Percentiles rank a stretch among this genome's conserved stretches.
These are phyloP conservation scores for Anguilla obscura DNA, from an alignment of 2,797 vertebrate genomes.

Conservation along the genomic window DNA sequence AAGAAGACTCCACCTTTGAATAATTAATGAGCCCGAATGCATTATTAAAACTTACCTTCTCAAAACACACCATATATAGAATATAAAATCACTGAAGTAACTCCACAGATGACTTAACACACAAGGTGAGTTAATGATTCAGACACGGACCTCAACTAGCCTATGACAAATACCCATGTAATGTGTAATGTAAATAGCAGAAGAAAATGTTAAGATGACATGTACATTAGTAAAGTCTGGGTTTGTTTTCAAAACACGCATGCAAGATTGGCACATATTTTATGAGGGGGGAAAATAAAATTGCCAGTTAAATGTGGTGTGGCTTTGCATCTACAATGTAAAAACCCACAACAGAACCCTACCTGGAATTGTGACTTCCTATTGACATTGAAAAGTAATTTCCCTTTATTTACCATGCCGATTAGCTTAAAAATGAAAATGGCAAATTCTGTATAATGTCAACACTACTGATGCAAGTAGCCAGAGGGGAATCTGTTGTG, in stretches of 20 bases:
- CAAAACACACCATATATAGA: constrained; percentile 9
- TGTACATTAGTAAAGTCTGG: not conserved
- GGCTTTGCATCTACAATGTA: too few species aligned
- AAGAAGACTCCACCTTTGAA: not conserved
- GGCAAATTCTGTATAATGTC: too few species aligned
- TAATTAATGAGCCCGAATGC: not conserved
- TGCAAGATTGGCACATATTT: not conserved
- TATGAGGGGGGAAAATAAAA: not conserved
- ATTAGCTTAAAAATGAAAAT: not conserved
- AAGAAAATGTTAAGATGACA: not conserved
- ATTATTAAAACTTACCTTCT: constrained; percentile 13
- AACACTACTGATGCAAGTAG: too few species aligned
- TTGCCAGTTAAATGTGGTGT: not conserved
- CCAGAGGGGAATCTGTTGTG: not conserved
- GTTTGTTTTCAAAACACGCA: not conserved
- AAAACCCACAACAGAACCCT: too few species aligned
- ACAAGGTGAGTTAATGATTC: constrained; percentile 4
- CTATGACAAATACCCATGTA: not conserved
- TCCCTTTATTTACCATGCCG: not conserved
- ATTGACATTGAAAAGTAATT: not conserved
- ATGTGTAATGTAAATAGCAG: not conserved
- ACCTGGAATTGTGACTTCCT: too few species aligned
- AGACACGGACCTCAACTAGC: not conserved
- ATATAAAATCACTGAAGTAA: not conserved
- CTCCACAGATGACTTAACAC: not conserved